Evolutionary conservation across 2,113 vertebrate species (phyloP).

Genomic region (Oceanites oceanicus): DNA sequence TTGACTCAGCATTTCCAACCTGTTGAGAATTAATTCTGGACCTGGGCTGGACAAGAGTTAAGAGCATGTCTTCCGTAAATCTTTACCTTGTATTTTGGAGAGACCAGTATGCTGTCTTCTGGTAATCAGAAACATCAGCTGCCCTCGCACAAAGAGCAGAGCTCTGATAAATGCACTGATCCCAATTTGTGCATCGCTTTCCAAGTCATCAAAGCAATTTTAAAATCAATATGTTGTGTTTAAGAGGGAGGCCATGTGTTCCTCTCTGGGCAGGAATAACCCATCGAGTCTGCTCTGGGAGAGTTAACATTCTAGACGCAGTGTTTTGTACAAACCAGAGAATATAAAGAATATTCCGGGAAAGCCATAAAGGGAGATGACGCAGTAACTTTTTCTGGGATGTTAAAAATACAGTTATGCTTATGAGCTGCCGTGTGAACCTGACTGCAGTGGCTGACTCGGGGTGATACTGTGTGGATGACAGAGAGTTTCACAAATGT

Average conservation of each 20-base stretch:
- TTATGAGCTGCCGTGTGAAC: neutral
- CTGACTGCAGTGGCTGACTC: neutral
- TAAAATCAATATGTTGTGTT: constrained; percentile 13
- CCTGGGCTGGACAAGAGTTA: neutral
- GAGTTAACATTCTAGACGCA: neutral
- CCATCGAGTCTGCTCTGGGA: neutral
- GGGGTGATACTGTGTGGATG: neutral
- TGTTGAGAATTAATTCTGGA: neutral
- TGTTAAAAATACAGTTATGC: constrained; percentile 8
- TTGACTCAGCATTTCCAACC: neutral
- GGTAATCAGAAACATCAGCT: neutral
- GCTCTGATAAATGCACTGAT: neutral
- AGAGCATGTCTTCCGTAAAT: neutral
- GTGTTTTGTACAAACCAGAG: neutral
- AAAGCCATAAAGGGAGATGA: constrained; percentile 13
- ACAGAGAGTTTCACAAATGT: neutral
- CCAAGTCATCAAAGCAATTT: constrained; percentile 20
- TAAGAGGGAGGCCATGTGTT: neutral
- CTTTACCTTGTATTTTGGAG: neutral
- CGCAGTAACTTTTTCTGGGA: neutral
- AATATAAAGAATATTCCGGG: constrained; percentile 1
- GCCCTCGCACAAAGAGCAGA: neutral
- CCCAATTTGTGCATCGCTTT: neutral
- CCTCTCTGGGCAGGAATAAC: neutral
- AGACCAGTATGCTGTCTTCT: neutral